Evolutionary conservation across 2,888 invertebrate species (phyloP), one percentile per base, ranked within the genome.

Genomic region (Cactoblastis cactorum): DNA sequence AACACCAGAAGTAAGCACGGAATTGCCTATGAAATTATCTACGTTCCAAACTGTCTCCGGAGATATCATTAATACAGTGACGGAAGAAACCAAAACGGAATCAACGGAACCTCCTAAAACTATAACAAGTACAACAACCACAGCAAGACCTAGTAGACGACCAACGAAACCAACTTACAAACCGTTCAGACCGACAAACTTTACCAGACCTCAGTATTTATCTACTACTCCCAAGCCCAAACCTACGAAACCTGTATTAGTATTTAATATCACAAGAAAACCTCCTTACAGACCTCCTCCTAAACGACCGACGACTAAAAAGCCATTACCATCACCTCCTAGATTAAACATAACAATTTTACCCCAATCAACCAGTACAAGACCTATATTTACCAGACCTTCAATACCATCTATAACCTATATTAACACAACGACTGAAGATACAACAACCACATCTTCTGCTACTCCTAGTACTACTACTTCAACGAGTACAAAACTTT

Each of bases 21-120:
- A 92, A 60, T 49, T 81, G 17, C 90, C 92, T 2, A 80, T 88
- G 2, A 93, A 92, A 70, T 66, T 95, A 18, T 93, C 94, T 0
- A 95, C 95, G 3, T 95, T 94, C 80, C 95, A 95, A 85, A 91
- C 92, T 2, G 93, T 95, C 2, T 92, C 92, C 22, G 84, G 84
- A 48, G 86, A 75, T 53, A 55, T 58, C 12, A 77, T 52, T 39
- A 77, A 63, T 55, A 54, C 64, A 55, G 71, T 62, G 45, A 73
- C 83, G 48, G 76, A 75, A 22, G 73, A 65, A 55, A 57, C 71
- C 18, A 70, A 64, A 52, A 57, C 69, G 11, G 53, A 56, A 19
- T 50, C 66, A 5, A 62, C 54, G 17, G 57, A 58, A 52, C 34
- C 53, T n/a, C 55, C 54, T 2, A 57, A 52, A 41, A 41, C 50